These are phyloP conservation scores for Ciconia maguari DNA, from an alignment of 2,113 vertebrate species.

Conservation along the genomic window DNA sequence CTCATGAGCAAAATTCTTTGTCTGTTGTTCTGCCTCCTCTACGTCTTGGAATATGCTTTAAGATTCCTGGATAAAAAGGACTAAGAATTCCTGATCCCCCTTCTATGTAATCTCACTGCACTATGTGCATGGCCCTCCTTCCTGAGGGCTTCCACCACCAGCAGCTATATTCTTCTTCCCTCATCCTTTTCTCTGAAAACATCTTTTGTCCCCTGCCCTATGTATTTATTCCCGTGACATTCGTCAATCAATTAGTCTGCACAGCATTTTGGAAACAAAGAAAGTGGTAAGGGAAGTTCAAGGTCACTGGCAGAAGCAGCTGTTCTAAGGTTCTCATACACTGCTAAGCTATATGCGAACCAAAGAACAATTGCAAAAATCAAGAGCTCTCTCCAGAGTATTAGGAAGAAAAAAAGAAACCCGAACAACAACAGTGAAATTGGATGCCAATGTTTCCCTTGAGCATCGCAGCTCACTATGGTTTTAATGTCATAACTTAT, in stretches of 20 bases:
- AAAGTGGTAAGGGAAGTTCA: not conserved
- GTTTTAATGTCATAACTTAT: not conserved
- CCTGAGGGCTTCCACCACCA: not conserved
- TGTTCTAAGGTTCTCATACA: not conserved
- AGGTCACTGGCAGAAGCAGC: not conserved
- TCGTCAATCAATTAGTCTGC: not conserved
- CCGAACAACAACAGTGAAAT: not conserved
- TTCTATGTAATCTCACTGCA: not conserved
- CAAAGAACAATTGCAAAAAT: not conserved
- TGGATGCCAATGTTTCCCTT: not conserved
- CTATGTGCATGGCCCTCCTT: fast-evolving
- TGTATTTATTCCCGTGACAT: not conserved
- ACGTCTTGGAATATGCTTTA: not conserved
- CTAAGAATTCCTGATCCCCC: not conserved
- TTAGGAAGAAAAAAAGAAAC: not conserved
- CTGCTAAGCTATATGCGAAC: not conserved
- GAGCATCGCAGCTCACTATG: not conserved
- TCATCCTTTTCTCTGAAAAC: not conserved
- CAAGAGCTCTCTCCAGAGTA: not conserved
- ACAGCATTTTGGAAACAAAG: not conserved
- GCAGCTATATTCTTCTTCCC: not conserved
- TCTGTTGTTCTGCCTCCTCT: not conserved
- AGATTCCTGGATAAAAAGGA: not conserved
- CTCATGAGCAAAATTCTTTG: not conserved
- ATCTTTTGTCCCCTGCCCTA: not conserved